Evolutionary conservation across 2,888 invertebrate species (phyloP), one percentile per base, ranked within the genome.

Genomic region (Napeogenes sylphis): DNA sequence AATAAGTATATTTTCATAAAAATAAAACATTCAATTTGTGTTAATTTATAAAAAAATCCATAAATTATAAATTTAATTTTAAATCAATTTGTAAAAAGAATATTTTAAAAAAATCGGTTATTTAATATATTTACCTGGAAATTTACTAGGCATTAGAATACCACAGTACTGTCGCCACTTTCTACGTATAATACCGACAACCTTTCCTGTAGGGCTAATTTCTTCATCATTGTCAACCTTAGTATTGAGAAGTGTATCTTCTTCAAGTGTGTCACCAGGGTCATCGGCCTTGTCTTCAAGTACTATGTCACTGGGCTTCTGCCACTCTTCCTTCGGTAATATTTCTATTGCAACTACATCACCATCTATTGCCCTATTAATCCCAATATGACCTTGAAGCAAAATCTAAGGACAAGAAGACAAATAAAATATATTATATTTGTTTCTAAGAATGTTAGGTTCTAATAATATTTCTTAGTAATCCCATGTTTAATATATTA

Each of bases 91-190:
- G 21, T 21, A 4, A 35, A 38, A 14, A 3, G 6, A 35, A 35
- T 5, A 35, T 2, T 35, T 1, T 38, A 45, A 12, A 8, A 45
- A 60, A 54, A 45, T 53, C n/a, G 21, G 21, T 21, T 21, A 21
- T 51, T 8, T 42, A 55, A 59, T 55, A 47, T 45, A 68, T 66
- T 65, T 62, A 87, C 93, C 94, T 80, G 93, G 93, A 53, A 96
- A 88, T 30, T 93, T 91, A 77, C 94, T 96, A 0, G 94, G 93
- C 81, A 97, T 94, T 61, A 99, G 85, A 72, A 99, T 97, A 13
- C 99, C 99, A 87, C 99, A 99, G 84, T 99, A 99, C 79, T 98
- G 99, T 51, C 98, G 91, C 98, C 99, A 99, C 80, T 99, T 99
- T 62, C 99, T 92, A 69, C 96, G 93, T 64, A 99, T 96, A 68